phyloP scores from a whole-genome alignment of 2,113 vertebrate species.

The Hydrolagus affinis region DNA sequence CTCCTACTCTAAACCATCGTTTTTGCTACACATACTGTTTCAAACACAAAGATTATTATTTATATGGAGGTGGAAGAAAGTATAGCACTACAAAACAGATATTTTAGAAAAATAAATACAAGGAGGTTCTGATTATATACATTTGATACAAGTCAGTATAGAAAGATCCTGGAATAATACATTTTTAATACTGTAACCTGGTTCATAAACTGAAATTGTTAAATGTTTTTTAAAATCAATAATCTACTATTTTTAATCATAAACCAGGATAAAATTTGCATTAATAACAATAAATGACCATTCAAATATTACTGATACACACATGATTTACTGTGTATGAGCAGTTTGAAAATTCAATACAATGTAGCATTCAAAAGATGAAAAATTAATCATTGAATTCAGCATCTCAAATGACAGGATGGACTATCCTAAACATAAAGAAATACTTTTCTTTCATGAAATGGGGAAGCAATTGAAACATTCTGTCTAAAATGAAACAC shows the following conservation, averaged over 20 bases:
- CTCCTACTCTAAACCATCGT: too few relatives aligned
- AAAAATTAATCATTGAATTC: conserved; percentile 1
- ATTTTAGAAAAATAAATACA: too few relatives aligned
- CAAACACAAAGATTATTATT: too few relatives aligned
- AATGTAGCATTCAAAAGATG: background rate
- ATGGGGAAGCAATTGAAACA: background rate
- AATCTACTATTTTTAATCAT: background rate
- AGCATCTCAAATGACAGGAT: background rate
- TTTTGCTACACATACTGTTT: too few relatives aligned
- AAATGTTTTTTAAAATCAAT: background rate
- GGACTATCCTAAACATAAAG: background rate
- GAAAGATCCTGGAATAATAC: background rate
- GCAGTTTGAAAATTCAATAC: conserved; percentile 4
- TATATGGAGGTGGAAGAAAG: too few relatives aligned
- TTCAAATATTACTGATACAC: background rate
- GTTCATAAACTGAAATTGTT: background rate
- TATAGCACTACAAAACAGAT: too few relatives aligned
- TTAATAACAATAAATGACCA: background rate
- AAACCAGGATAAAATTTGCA: background rate
- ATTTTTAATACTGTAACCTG: background rate
- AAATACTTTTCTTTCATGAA: background rate
- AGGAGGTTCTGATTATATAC: too few relatives aligned
- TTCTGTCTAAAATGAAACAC: background rate
- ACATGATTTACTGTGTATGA: conserved; percentile 5
- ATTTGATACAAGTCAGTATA: too few relatives aligned